phyloP scores from a whole-genome alignment of 1,140 invertebrate species.

The Drosophila bocki region DNA sequence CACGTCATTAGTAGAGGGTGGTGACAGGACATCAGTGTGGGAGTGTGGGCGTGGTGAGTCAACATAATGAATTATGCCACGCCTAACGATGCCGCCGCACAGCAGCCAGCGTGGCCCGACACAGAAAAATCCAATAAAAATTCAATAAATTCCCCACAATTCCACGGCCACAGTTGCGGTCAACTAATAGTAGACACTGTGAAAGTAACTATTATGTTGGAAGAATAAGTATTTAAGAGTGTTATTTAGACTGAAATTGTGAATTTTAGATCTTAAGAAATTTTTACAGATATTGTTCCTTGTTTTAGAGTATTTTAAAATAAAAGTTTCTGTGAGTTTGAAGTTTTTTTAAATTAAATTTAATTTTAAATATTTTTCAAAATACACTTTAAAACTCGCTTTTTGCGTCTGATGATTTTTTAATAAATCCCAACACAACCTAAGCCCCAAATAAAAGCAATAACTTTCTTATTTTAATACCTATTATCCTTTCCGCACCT shows the following conservation, averaged over 20 bases:
- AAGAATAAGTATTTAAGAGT: neutral
- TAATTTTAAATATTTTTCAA: neutral
- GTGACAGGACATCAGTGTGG: conserved; percentile 1
- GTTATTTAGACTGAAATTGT: neutral
- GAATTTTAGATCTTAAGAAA: neutral
- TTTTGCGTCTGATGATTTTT: neutral
- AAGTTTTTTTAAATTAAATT: too few relatives aligned
- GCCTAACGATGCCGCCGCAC: conserved; percentile 67
- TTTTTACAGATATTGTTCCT: too few relatives aligned
- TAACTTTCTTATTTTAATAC: neutral
- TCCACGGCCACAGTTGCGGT: conserved; percentile 27
- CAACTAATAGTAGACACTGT: conserved; percentile 1
- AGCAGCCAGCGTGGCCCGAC: conserved; percentile 66
- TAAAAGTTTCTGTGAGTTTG: neutral
- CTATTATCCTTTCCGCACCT: neutral
- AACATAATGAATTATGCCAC: conserved; percentile 83
- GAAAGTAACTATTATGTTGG: too few relatives aligned
- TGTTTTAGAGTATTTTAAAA: neutral
- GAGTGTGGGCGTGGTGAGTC: conserved; percentile 43
- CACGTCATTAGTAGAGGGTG: conserved; percentile 37
- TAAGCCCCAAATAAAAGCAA: neutral
- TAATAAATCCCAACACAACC: neutral
- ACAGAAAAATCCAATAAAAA: conserved; percentile 83
- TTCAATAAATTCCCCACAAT: conserved; percentile 81
- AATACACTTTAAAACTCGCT: neutral